phyloP scores from a whole-genome alignment of 2,113 vertebrate genomes.

The Oryzias curvinotus region DNA sequence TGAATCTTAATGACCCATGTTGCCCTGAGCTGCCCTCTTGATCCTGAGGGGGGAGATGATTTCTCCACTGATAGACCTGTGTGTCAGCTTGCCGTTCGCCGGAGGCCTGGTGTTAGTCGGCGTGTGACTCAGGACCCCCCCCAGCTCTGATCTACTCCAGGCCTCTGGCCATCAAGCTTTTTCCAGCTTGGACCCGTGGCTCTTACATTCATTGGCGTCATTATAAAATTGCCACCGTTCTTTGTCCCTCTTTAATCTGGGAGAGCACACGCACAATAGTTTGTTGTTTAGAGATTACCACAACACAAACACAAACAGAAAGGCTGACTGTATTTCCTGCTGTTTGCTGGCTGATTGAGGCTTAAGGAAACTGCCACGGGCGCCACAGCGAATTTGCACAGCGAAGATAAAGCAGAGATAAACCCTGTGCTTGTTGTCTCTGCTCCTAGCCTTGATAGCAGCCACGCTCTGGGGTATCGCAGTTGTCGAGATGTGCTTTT shows the following conservation, averaged over 20 bases:
- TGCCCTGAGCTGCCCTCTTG: slow-evolving; percentile 40
- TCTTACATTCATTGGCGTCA: slow-evolving; percentile 24
- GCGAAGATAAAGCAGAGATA: slow-evolving; percentile 50
- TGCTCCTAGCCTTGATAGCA: slow-evolving; percentile 22
- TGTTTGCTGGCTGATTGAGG: slow-evolving; percentile 44
- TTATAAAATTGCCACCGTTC: slow-evolving; percentile 34
- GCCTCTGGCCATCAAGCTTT: slow-evolving; percentile 38
- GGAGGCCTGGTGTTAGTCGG: slow-evolving; percentile 41
- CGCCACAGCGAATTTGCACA: slow-evolving; percentile 19
- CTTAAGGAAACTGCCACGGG: slow-evolving; percentile 23
- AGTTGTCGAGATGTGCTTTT: slow-evolving; percentile 67
- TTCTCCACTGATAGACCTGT: slow-evolving; percentile 60
- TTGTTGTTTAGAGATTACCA: slow-evolving; percentile 51
- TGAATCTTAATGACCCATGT: slow-evolving; percentile 43
- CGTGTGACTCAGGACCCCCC: slow-evolving; percentile 53
- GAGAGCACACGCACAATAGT: slow-evolving; percentile 38
- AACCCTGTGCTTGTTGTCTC: slow-evolving; percentile 23
- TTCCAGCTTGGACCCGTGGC: slow-evolving; percentile 31
- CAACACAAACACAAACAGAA: slow-evolving; percentile 21
- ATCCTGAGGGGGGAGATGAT: slow-evolving; percentile 41
- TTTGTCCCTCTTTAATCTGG: slow-evolving; percentile 33
- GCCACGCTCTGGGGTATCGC: slow-evolving; percentile 36
- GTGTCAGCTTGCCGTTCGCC: slow-evolving; percentile 49
- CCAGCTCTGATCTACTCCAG: slow-evolving; percentile 42
- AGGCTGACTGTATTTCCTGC: slow-evolving; percentile 23